Evolutionary conservation across 2,797 vertebrate genomes (phyloP).

Genomic region (Pelodytes ibericus): DNA sequence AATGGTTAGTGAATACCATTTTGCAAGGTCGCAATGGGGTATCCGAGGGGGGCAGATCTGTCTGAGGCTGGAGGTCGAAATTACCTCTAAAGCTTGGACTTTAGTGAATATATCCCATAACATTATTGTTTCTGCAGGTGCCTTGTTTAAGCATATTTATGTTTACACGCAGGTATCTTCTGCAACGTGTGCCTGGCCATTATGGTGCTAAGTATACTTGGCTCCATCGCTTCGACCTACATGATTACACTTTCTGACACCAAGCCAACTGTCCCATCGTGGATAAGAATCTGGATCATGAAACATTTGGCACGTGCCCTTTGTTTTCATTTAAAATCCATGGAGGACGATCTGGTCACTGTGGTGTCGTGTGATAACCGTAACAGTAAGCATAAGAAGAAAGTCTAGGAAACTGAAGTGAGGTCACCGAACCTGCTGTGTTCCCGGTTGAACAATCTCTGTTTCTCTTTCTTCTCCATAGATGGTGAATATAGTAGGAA

Average conservation of each 20-base stretch:
- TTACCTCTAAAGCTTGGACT: no score
- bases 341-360: background rate
- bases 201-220: conserved; percentile 31
- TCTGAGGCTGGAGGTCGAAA: no score
- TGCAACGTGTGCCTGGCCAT: conserved; percentile 18
- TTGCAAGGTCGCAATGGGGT: no score
- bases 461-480: background rate
- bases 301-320: conserved; percentile 25
- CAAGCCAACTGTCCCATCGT: conserved; percentile 1
- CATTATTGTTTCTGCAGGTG: no score
- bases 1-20: no score
- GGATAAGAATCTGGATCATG: conserved; percentile 38
- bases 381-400: background rate
- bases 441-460: no score
- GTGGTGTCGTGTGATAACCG: background rate
- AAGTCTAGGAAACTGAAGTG: background rate
- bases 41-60: no score
- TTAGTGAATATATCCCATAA: no score
- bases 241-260: conserved; percentile 11
- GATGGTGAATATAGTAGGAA: background rate
- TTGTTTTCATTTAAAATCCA: conserved; percentile 6
- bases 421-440: background rate
- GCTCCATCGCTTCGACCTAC: conserved; percentile 9
- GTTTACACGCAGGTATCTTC: conserved; percentile 17
- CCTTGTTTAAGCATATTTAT: no score